Evolutionary conservation across 2,888 invertebrate genomes (phyloP), one percentile per base, ranked within the genome.

Genomic region (Lasioglossum villosulum): DNA sequence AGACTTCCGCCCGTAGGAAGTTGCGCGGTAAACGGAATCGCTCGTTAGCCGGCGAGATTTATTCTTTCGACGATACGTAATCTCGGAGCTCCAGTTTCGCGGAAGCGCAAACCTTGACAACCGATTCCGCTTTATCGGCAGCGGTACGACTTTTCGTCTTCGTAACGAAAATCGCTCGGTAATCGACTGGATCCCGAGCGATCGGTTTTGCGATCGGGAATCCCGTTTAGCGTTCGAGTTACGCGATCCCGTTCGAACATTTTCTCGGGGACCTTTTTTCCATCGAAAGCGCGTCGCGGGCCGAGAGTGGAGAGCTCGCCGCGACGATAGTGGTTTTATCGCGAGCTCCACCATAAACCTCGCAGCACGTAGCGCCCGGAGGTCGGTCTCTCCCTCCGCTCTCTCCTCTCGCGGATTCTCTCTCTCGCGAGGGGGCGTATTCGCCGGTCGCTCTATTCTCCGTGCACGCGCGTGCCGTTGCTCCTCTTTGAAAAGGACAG

Each of bases 261-360:
- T 66, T 80, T 78, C 14, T 75, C 23, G 45, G n/a, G 34, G 23
- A 68, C 8, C 14, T 16, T 70, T 66, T 81, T 77, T 63, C 23
- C 52, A 56, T 70, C 34, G 66, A 79, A 75, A 72, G 42, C 52
- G 52, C 75, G 82, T 79, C 82, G 75, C 68, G 68, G 59, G 30
- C 37, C 23, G 23, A 23, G 52, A 27, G 75, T 14, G 27, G 48
- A 59, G 27, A 59, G 27, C 59, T n/a, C 59, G 59, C 71, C 72
- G 48, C 78, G 80, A 87, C 80, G 87, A 90, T 89, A 89, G 83
- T 27, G 76, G 89, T 82, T 84, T 90, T 90, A 90, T 90, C 90
- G 73, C 83, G 68, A 66, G 30, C 76, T 48, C 19, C 37, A 30
- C 86, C 89, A 90, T 90, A 90, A 90, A 90, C 56, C 80, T 80